A percentile compares a stretch with the other conserved stretches of the same genome.
Conservation (phyloP, 2,113 vertebrate genomes). For the Gila orcuttii region DNA sequence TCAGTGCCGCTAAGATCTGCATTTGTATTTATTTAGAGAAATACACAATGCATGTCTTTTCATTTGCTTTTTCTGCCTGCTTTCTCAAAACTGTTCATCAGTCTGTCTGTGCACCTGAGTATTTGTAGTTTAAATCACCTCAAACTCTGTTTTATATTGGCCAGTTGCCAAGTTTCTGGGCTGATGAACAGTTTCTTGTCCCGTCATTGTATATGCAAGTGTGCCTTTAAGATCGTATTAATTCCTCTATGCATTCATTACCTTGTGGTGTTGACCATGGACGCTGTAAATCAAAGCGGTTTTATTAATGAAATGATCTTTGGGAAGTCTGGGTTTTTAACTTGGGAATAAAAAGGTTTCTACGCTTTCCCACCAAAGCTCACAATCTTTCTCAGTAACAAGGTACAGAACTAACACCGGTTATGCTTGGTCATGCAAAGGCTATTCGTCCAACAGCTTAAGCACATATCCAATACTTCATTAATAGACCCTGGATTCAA, state of each 20-base stretch:
- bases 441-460: not conserved
- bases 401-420: constrained; percentile 38
- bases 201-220: not conserved
- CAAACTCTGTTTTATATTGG: not conserved
- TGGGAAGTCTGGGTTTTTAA: not conserved
- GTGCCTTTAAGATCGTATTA: not conserved
- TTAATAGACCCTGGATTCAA: not conserved
- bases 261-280: constrained; percentile 1
- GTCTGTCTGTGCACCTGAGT: not conserved
- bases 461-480: not conserved
- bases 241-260: not conserved
- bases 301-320: constrained; percentile 2
- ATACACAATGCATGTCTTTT: constrained; percentile 12
- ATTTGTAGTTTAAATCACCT: not conserved
- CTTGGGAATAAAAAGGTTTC: not conserved
- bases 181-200: not conserved
- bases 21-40: constrained; percentile 12
- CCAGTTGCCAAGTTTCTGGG: not conserved
- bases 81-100: constrained; percentile 14
- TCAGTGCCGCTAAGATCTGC: not conserved
- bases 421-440: constrained; percentile 19
- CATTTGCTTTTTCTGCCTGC: not conserved
- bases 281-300: not conserved
- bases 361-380: constrained; percentile 1
- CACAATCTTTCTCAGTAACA: constrained; percentile 40